Conservation (phyloP, 30 jellyfish, hydroid and myxozoan genomes). For the Catostylus mosaicus region DNA sequence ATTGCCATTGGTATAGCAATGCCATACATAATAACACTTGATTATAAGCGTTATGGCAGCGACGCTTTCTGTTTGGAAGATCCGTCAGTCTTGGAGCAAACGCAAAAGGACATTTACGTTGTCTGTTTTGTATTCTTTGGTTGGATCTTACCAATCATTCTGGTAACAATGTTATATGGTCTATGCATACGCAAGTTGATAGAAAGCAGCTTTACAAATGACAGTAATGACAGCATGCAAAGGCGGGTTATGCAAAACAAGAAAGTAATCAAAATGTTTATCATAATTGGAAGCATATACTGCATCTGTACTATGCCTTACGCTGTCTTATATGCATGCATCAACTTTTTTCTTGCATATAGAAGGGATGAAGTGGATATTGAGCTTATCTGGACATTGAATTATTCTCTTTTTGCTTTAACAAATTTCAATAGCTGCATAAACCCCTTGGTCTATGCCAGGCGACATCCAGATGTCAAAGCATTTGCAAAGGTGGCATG, state of each 20-base stretch:
- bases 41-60: neutral
- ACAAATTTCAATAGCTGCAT: slow-evolving; percentile 57
- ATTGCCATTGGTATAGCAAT: slow-evolving; percentile 34
- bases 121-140: slow-evolving; percentile 16
- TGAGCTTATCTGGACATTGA: slow-evolving; percentile 23
- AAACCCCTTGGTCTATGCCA: slow-evolving; percentile 64
- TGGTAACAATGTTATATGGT: slow-evolving; percentile 17
- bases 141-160: slow-evolving; percentile 32
- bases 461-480: slow-evolving; percentile 39
- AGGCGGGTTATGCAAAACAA: slow-evolving; percentile 24
- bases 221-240: neutral
- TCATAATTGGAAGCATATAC: slow-evolving; percentile 22
- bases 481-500: slow-evolving; percentile 10
- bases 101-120: slow-evolving; percentile 8
- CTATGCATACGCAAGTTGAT: slow-evolving; percentile 25
- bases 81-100: neutral
- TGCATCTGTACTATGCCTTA: slow-evolving; percentile 52
- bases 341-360: slow-evolving; percentile 22
- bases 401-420: slow-evolving; percentile 39
- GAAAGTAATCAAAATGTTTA: slow-evolving; percentile 48
- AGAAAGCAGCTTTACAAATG: neutral
- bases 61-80: slow-evolving; percentile 18
- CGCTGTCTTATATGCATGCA: slow-evolving; percentile 22
- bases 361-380: slow-evolving; percentile 19
- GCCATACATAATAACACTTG: slow-evolving; percentile 21